Conservation (phyloP, 2,113 vertebrate species). For the Corvus moneduloides region DNA sequence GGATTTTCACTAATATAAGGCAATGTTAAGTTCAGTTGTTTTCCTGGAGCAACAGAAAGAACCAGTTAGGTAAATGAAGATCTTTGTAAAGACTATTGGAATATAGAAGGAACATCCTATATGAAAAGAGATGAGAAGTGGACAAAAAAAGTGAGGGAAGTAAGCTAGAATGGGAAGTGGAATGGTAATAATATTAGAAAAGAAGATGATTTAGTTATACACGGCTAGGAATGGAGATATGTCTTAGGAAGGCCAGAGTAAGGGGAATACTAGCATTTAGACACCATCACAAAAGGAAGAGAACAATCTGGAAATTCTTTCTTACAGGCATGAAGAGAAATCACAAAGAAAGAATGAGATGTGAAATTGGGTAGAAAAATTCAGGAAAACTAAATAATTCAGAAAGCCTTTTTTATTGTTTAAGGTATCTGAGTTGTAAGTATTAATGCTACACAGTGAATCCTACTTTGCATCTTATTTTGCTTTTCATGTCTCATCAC, state of each 20-base stretch:
- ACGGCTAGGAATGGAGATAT: accelerated
- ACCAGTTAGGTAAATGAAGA: background rate
- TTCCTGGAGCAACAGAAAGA: background rate
- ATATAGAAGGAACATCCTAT: background rate
- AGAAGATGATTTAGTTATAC: background rate
- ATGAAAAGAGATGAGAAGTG: background rate
- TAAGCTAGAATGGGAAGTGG: background rate
- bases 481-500: background rate
- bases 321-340: background rate
- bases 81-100: background rate
- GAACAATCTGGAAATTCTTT: background rate
- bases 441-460: background rate
- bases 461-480: background rate
- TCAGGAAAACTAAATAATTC: background rate
- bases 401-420: background rate
- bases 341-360: background rate
- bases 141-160: background rate
- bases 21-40: background rate
- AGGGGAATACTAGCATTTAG: background rate
- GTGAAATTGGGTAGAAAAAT: background rate
- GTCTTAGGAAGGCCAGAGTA: background rate
- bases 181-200: background rate
- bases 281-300: background rate
- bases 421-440: background rate
- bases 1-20: background rate